Percentiles rank a stretch among this genome's conserved stretches.
Evolutionary conservation across 1,140 invertebrate species (phyloP).

Genomic region (Campodea augens): DNA sequence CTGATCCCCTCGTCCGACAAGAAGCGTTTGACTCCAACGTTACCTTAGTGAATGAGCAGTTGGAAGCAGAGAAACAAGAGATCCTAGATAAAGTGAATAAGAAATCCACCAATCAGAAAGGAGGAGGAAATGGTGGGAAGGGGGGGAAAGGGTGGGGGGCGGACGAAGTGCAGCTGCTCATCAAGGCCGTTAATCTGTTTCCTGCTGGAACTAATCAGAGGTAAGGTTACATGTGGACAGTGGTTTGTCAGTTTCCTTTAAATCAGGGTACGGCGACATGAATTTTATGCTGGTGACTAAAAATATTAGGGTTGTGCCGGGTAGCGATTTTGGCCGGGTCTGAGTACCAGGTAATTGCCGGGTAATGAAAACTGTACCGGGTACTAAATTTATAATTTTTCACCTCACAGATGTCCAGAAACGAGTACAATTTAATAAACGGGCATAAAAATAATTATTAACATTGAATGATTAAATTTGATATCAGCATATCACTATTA

Average conservation of each 20-base stretch:
- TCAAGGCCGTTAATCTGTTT: slow-evolving; percentile 91
- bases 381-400: too few relatives aligned
- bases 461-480: too few relatives aligned
- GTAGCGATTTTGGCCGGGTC: too few relatives aligned
- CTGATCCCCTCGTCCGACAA: slow-evolving; percentile 30
- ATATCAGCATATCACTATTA: too few relatives aligned
- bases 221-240: slow-evolving; percentile 15
- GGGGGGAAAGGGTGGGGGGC: slow-evolving; percentile 44
- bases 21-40: slow-evolving; percentile 44
- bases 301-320: too few relatives aligned
- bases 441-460: too few relatives aligned
- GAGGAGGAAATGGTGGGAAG: slow-evolving; percentile 12
- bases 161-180: slow-evolving; percentile 66
- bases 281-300: too few relatives aligned
- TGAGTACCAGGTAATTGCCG: too few relatives aligned
- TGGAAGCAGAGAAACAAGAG: slow-evolving; percentile 53
- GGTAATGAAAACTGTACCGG: too few relatives aligned
- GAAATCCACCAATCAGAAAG: slow-evolving; percentile 19
- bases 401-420: too few relatives aligned
- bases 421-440: too few relatives aligned
- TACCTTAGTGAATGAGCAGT: slow-evolving; percentile 44
- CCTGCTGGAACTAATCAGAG: slow-evolving; percentile 86
- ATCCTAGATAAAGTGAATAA: slow-evolving; percentile 28
- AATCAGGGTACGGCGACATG: too few relatives aligned
- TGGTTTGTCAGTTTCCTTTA: slow-evolving; percentile 32